These are phyloP conservation scores for Agrochola lota DNA, from an alignment of 2,888 invertebrate genomes.

Conservation along the genomic window DNA sequence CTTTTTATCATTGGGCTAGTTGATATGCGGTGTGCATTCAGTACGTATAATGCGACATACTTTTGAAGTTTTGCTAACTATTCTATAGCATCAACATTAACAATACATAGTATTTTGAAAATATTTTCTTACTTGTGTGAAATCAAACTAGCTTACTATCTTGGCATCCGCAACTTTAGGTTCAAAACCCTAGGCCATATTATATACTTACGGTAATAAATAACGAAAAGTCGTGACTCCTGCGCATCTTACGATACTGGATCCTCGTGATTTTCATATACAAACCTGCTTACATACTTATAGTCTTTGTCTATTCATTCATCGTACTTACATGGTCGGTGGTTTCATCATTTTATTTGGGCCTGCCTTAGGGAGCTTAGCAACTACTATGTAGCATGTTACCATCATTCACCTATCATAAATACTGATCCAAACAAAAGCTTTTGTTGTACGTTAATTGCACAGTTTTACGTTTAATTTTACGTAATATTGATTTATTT, in stretches of 20 bases:
- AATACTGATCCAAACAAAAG: background rate
- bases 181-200: constrained; percentile 21
- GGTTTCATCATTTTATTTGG: constrained; percentile 37
- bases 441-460: background rate
- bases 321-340: constrained; percentile 28
- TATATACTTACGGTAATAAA: constrained; percentile 48
- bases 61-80: background rate
- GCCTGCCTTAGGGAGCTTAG: constrained; percentile 33
- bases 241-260: constrained; percentile 49
- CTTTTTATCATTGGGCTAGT: background rate
- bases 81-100: background rate
- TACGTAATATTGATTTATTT: background rate
- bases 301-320: constrained; percentile 40
- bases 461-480: background rate
- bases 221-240: constrained; percentile 56
- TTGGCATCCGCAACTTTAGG: background rate
- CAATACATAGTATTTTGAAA: background rate
- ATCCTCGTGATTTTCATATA: constrained; percentile 54
- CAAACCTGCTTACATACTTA: constrained; percentile 15
- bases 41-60: background rate
- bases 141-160: background rate
- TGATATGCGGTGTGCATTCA: background rate
- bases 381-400: background rate
- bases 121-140: background rate
- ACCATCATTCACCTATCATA: background rate